Base-by-base conservation (phyloP, 53 echinoderm and acorn worm species). In the Luidia sarsii region DNA sequence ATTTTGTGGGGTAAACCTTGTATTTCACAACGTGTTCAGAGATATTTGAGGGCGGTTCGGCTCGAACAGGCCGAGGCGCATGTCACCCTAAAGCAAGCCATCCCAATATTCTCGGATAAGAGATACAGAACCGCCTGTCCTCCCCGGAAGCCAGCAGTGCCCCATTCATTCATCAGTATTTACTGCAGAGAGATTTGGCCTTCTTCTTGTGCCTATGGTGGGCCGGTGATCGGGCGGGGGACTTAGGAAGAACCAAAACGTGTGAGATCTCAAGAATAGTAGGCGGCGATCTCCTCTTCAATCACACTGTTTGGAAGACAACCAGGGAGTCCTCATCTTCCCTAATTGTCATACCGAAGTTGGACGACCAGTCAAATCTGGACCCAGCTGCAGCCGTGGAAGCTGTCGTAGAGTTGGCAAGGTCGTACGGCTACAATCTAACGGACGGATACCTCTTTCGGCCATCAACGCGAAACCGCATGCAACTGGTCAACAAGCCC, bases 261-360 rank as follows among this genome's bases (percentile, higher is more conserved):
- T 59, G 45, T 7, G 56, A 75, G 53, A 59, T 75, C 1, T 35
- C 59, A 3, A 35, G 77, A 6, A 56, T 75, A 15, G 48, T 59
- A 20, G 27, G 59, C 11, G 45, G 57, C 8, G 77, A 59, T 28
- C 24, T 75, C 25, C 10, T 75, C 1, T 75, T 75, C 41, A 59
- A 59, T 22, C 77, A 75, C 27, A 75, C 77, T 3, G 23, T 75
- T 35, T 59, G 57, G 39, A 75, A 75, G 41, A 75, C 77, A 19
- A 27, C 46, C 7, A 6, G 67, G 13, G 67, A 67, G 45, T 24
- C 13, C 10, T 43, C 22, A 11, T 67, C 45, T 8, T 3, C 67
- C 21, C 14, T 41, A 13, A 3, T 67, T 2, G 13, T 67, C 5
- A 67, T 64, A 16, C 64, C 64, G 8, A 33, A 64, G n/a, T 37